Percentiles rank a stretch among this genome's conserved stretches.
These are phyloP conservation scores for Melitaea cinxia DNA, from an alignment of 1,140 invertebrate genomes.

Conservation along the genomic window DNA sequence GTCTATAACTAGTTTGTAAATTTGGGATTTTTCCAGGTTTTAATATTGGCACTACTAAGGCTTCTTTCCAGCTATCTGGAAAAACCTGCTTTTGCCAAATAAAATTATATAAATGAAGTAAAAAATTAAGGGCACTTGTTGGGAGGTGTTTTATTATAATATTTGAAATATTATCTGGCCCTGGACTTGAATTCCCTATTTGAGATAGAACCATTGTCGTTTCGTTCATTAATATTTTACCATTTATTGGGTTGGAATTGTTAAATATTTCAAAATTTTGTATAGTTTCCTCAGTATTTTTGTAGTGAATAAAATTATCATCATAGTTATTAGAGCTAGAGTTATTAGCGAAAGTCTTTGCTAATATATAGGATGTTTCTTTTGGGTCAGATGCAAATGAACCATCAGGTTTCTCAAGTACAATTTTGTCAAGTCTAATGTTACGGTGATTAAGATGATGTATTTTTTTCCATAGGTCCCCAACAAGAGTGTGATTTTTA, in stretches of 20 bases:
- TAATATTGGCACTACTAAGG: conserved; percentile 37
- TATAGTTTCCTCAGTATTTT: not conserved
- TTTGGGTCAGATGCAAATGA: not conserved
- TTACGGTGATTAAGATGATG: conserved; percentile 1
- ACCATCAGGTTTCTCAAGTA: not conserved
- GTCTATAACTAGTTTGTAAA: conserved; percentile 34
- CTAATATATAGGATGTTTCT: not conserved
- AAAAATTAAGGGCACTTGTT: conserved; percentile 29
- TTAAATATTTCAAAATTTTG: not conserved
- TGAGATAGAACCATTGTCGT: conserved; percentile 18
- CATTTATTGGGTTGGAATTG: conserved; percentile 36
- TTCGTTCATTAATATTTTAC: conserved; percentile 29
- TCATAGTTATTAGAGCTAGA: not conserved
- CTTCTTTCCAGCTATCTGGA: conserved; percentile 35
- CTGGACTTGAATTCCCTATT: conserved; percentile 31
- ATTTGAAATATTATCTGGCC: conserved; percentile 40
- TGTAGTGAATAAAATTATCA: not conserved
- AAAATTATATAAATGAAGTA: conserved; percentile 35
- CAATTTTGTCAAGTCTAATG: not conserved
- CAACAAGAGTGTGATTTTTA: conserved; percentile 29
- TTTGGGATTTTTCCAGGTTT: conserved; percentile 37
- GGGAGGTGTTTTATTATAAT: conserved; percentile 39
- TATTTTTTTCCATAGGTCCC: conserved; percentile 39
- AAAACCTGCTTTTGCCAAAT: conserved; percentile 36
- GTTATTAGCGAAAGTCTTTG: not conserved